Base-by-base conservation (phyloP, 2,888 invertebrate species). In the Lamellibrachia satsuma region DNA sequence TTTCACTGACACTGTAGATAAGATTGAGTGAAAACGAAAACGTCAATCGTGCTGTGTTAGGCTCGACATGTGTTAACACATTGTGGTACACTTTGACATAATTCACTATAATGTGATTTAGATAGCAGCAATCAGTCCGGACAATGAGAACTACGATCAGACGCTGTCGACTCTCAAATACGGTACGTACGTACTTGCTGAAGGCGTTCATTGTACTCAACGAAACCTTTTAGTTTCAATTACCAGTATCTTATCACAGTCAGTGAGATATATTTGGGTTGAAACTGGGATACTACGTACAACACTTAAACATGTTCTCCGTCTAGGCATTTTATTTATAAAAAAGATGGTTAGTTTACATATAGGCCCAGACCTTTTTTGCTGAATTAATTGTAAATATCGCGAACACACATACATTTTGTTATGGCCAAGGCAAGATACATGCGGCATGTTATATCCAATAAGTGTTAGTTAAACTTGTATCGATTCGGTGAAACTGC, bases 91-190 rank as follows among this genome's bases (percentile, higher is more conserved):
- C 22, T 75, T 75, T 75, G 75, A 75, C 75, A 75, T 75, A 15
- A 22, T 75, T 75, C 15, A 75, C 75, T 2, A 22, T 75, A 75
- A 22, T 11, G 75, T 75, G 15, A 3, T 75, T 75, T 75, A 94
- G 94, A 92, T 94, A 22, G 95, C 95, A 90, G 94, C 95, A 9
- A 94, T 95, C 60, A 94, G 94, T 92, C 95, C 95, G 55, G 94
- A 94, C 91, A 93, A 94, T 9, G 95, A 95, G 93, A 95, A 95
- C 92, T 95, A 94, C 93, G 95, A 95, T n/a, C 95, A 95, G 93
- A 94, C 95, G 7, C 90, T 94, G 11, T 95, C 95, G 11, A 95
- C 95, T 15, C 94, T 95, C 9, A 92, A 93, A 93, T 95, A 95
- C 93, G 95, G 95, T 95, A 92, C n/a, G 75, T 75, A 22, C 9